Evolutionary conservation across 2,797 vertebrate genomes (phyloP).

Genomic region (Sphenopsis melanotis): DNA sequence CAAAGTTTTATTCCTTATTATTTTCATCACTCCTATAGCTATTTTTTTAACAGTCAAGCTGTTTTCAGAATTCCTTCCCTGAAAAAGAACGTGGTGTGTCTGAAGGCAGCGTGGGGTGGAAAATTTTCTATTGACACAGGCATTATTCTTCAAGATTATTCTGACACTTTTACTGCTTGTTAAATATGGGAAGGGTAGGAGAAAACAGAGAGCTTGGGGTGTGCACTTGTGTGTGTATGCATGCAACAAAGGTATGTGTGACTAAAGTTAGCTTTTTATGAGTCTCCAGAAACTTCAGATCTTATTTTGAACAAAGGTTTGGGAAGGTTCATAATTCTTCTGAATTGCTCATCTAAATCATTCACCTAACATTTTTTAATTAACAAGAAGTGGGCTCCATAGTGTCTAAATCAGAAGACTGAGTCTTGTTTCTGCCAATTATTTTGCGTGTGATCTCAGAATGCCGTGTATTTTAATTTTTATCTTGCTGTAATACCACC

Average conservation of each 20-base stretch:
- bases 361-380: slow-evolving; percentile 22
- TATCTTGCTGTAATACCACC: neutral
- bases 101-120: neutral
- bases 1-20: neutral
- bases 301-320: neutral
- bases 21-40: neutral
- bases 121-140: neutral
- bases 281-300: neutral
- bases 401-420: slow-evolving; percentile 10
- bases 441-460: neutral
- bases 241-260: neutral
- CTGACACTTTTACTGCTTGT: neutral
- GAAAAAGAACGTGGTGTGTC: neutral
- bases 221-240: neutral
- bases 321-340: neutral
- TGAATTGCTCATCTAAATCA: slow-evolving; percentile 17
- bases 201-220: neutral
- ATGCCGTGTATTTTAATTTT: neutral
- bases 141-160: neutral
- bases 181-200: neutral
- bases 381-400: neutral
- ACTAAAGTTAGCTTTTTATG: neutral
- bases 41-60: neutral
- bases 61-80: neutral
- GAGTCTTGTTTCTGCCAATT: neutral